phyloP scores from a whole-genome alignment of 2,113 vertebrate species.

The Nibea coibor region DNA sequence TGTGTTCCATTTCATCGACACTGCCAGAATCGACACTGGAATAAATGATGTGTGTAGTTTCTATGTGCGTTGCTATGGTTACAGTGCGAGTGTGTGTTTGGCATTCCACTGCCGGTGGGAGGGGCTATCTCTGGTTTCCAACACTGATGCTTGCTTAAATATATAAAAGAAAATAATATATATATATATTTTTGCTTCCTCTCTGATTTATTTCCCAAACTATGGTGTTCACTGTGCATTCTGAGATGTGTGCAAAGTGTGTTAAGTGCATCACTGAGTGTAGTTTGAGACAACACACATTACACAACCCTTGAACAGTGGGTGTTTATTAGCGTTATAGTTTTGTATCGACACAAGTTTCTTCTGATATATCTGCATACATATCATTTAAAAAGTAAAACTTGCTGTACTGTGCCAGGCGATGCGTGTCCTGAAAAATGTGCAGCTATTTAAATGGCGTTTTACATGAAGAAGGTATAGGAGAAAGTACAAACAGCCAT shows the following conservation, averaged over 20 bases:
- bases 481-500: constrained; percentile 75
- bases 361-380: constrained; percentile 38
- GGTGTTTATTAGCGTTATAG: constrained; percentile 72
- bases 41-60: constrained; percentile 65
- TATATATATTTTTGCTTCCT: neutral
- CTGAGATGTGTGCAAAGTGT: neutral
- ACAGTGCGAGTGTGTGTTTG: constrained; percentile 42
- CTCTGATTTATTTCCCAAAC: neutral
- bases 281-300: neutral
- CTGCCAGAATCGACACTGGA: constrained; percentile 40
- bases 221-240: neutral
- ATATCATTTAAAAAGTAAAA: constrained; percentile 49
- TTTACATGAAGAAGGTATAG: constrained; percentile 62
- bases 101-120: constrained; percentile 38
- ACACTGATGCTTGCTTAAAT: constrained; percentile 24
- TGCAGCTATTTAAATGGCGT: constrained; percentile 24
- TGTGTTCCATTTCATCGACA: constrained; percentile 43
- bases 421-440: constrained; percentile 37
- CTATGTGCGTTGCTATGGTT: constrained; percentile 68
- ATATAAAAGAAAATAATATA: neutral
- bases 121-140: constrained; percentile 40
- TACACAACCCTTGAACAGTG: constrained; percentile 12
- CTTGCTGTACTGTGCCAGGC: constrained; percentile 36
- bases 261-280: neutral
- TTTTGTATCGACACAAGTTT: constrained; percentile 57